phyloP scores from a whole-genome alignment of 2,888 invertebrate species.

The Icerya purchasi region DNA sequence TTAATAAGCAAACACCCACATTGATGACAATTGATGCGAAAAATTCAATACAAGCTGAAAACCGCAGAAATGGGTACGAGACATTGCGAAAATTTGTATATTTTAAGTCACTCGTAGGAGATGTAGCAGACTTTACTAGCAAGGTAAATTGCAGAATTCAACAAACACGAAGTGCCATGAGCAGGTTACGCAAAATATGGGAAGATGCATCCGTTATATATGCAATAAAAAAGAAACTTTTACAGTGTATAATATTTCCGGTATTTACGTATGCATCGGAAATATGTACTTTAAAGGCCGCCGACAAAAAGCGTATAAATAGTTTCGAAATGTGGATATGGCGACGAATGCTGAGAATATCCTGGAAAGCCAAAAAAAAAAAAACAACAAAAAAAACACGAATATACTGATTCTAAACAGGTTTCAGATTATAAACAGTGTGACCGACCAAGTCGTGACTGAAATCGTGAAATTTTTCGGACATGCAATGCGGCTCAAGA shows the following conservation, averaged over 20 bases:
- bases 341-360: neutral
- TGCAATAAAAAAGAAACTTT: neutral
- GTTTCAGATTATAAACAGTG: too few species aligned
- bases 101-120: neutral
- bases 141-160: neutral
- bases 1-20: neutral
- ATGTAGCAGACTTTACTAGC: neutral
- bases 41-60: neutral
- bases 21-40: neutral
- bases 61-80: neutral
- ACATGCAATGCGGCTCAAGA: too few species aligned
- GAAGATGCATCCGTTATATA: neutral
- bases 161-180: neutral
- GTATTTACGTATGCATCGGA: neutral
- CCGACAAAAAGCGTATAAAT: neutral
- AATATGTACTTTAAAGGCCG: neutral
- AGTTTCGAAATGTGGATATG: neutral
- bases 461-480: too few species aligned
- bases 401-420: neutral
- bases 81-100: neutral
- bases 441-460: too few species aligned
- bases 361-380: neutral
- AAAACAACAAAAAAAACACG: neutral
- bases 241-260: neutral
- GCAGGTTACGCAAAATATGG: neutral